Conservation (phyloP, 2,113 vertebrate species). For the Dasypus novemcinctus region DNA sequence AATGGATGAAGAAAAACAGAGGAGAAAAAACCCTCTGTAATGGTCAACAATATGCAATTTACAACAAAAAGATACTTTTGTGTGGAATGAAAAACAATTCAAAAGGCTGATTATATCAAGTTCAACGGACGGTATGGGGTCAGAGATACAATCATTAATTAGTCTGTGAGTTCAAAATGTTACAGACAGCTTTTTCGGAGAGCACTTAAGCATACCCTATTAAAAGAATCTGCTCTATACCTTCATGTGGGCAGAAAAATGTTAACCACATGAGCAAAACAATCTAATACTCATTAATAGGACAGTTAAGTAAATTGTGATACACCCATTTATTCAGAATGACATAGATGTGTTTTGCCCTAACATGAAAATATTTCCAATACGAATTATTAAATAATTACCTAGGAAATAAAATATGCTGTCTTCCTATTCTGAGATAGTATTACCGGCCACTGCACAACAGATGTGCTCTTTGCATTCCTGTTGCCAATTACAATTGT, state of each 20-base stretch:
- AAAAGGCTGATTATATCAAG: background rate
- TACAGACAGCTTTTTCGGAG: background rate
- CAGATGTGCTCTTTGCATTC: background rate
- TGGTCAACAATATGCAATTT: background rate
- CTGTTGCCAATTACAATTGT: background rate
- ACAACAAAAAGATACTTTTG: background rate
- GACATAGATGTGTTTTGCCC: background rate
- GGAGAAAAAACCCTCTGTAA: background rate
- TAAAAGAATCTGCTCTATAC: background rate
- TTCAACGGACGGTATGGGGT: background rate
- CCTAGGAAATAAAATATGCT: conserved; percentile 26
- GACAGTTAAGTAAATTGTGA: background rate
- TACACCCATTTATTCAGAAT: background rate
- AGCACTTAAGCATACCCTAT: background rate
- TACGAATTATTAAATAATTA: conserved; percentile 6
- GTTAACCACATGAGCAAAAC: background rate
- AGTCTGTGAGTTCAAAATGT: background rate
- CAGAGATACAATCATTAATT: background rate
- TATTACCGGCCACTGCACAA: background rate
- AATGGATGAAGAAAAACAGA: conserved; percentile 3
- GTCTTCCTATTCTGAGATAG: background rate
- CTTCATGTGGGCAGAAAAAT: background rate
- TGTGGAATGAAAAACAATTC: background rate
- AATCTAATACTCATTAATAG: background rate
- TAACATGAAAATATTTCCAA: background rate